phyloP scores from a whole-genome alignment of 2,888 invertebrate species.

The Torymus aiolomorphi region DNA sequence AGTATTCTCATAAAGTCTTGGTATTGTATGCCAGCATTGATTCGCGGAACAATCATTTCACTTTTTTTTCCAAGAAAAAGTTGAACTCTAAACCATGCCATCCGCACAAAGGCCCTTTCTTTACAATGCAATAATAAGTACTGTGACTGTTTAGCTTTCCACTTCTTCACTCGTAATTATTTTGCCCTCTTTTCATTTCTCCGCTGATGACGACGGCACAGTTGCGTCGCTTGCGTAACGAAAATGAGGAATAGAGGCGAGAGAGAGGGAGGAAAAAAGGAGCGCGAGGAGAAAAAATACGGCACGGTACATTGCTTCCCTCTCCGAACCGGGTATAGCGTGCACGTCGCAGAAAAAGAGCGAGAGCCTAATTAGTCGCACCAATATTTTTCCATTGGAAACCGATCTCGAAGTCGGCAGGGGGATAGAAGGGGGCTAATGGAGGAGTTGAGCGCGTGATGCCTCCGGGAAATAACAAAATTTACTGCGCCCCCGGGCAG shows the following conservation, averaged over 20 bases:
- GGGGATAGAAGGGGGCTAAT: conserved; percentile 2
- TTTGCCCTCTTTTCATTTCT: neutral
- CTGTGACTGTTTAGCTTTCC: conserved; percentile 14
- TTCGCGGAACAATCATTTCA: too few species aligned
- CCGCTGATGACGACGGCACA: neutral
- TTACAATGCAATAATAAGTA: neutral
- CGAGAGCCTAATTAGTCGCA: conserved; percentile 59
- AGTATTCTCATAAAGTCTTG: too few species aligned
- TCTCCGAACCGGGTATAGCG: neutral
- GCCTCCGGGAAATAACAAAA: conserved; percentile 46
- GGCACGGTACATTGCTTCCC: neutral
- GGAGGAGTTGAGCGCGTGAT: conserved; percentile 8
- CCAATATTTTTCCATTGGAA: conserved; percentile 62
- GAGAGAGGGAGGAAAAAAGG: neutral
- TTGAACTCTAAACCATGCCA: neutral
- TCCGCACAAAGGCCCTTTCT: neutral
- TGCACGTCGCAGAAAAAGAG: too few species aligned
- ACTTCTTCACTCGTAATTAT: neutral
- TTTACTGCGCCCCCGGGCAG: conserved; percentile 32
- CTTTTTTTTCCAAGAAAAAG: neutral
- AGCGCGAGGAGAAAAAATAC: conserved; percentile 5
- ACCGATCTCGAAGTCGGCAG: conserved; percentile 55
- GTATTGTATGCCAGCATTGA: too few species aligned
- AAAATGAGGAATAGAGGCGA: neutral
- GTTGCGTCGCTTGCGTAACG: neutral